Conservation (phyloP, 30 jellyfish, hydroid and myxozoan genomes). For the Euphysa ruthae region DNA sequence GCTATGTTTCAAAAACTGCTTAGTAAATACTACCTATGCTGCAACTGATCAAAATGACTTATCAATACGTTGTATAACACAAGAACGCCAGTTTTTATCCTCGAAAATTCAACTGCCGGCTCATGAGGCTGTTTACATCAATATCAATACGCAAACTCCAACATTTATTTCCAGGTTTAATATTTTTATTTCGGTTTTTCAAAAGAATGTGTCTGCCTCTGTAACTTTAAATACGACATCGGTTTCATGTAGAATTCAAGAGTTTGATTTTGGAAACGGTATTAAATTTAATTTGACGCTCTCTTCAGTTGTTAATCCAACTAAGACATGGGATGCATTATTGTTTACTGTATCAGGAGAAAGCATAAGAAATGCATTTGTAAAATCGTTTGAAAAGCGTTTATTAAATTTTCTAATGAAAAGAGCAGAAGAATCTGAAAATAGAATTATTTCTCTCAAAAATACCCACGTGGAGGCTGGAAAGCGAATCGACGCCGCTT, state of each 20-base stretch:
- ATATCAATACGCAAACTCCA: not conserved
- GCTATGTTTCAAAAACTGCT: not conserved
- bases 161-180: not conserved
- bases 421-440: not conserved
- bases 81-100: not conserved
- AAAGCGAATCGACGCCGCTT: not conserved
- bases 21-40: not conserved
- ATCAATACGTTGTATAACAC: not conserved
- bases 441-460: not conserved
- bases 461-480: not conserved
- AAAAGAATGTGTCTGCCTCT: not conserved
- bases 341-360: not conserved
- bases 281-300: not conserved
- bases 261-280: constrained; percentile 4
- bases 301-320: not conserved
- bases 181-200: not conserved
- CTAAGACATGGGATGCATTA: constrained; percentile 1
- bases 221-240: not conserved
- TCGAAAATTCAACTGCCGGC: not conserved
- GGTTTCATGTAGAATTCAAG: not conserved
- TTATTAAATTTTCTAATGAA: not conserved
- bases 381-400: not conserved
- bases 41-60: not conserved
- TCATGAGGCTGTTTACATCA: not conserved
- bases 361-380: not conserved